Evolutionary conservation across 2,113 vertebrate species (phyloP).

Genomic region (Mormoops blainvillei): DNA sequence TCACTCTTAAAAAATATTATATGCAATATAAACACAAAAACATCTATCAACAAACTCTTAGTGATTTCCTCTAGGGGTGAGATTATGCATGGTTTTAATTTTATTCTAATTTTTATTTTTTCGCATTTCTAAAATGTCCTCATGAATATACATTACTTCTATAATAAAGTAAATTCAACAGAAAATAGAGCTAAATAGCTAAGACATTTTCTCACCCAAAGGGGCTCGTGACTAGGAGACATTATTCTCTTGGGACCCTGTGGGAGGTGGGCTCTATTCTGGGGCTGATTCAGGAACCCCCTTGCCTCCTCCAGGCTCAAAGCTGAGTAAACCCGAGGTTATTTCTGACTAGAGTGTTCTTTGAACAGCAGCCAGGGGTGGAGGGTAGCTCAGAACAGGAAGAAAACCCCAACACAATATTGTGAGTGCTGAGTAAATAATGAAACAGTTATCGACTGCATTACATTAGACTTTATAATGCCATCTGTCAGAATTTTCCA

Average conservation of each 20-base stretch:
- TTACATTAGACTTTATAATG: neutral
- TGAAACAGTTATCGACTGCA: neutral
- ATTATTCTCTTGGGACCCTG: neutral
- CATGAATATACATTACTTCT: neutral
- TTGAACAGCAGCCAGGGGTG: neutral
- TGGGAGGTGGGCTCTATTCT: neutral
- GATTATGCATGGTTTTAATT: conserved; percentile 33
- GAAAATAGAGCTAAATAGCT: conserved; percentile 10
- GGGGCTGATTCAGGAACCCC: neutral
- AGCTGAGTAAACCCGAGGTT: neutral
- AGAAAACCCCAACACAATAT: neutral
- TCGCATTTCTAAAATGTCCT: conserved; percentile 9
- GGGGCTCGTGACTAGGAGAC: neutral
- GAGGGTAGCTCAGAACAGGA: neutral
- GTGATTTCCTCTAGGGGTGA: neutral
- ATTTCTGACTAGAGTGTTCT: neutral
- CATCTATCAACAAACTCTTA: neutral
- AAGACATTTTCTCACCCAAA: neutral
- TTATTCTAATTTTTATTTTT: conserved; percentile 41
- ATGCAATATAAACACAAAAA: neutral
- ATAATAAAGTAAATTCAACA: neutral
- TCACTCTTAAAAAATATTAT: neutral
- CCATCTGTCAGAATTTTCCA: neutral
- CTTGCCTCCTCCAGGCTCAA: neutral
- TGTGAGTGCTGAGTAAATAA: neutral